Evolutionary conservation across 2,113 vertebrate genomes (phyloP).

Genomic region (Rostratula benghalensis): DNA sequence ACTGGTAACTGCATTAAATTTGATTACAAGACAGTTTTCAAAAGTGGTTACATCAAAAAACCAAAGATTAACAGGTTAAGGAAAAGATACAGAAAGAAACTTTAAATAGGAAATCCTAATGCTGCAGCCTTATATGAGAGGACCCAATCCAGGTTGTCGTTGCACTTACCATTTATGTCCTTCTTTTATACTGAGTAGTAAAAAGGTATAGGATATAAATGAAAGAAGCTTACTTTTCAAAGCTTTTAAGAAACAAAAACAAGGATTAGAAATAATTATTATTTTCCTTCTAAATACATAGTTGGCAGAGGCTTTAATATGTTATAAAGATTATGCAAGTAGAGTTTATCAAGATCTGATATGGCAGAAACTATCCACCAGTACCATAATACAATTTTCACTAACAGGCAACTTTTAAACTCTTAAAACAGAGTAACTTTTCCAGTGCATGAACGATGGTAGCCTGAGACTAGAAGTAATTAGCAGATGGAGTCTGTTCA

Average conservation of each 20-base stretch:
- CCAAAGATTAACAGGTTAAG: not conserved
- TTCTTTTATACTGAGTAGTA: conserved; percentile 66
- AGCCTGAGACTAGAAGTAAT: not conserved
- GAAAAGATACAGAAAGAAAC: not conserved
- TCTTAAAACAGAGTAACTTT: not conserved
- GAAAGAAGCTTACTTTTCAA: conserved; percentile 65
- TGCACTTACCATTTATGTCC: conserved; percentile 72
- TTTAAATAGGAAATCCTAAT: not conserved
- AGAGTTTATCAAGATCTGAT: not conserved
- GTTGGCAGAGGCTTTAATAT: not conserved
- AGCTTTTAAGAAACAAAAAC: conserved; percentile 67
- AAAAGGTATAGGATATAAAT: conserved; percentile 51
- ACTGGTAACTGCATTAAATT: not conserved
- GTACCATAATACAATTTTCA: not conserved
- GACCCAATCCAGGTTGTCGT: not conserved
- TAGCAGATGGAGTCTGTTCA: not conserved
- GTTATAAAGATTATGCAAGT: not conserved
- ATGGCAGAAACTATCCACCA: not conserved
- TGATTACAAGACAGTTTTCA: not conserved
- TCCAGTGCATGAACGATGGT: not conserved
- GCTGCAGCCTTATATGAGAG: not conserved
- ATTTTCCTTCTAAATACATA: not conserved
- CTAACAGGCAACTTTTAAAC: not conserved
- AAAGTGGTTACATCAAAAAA: not conserved
- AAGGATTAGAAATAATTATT: conserved; percentile 49